These are phyloP conservation scores for Kryphioiulus occultus DNA, from an alignment of 2,888 invertebrate genomes.

Conservation along the genomic window DNA sequence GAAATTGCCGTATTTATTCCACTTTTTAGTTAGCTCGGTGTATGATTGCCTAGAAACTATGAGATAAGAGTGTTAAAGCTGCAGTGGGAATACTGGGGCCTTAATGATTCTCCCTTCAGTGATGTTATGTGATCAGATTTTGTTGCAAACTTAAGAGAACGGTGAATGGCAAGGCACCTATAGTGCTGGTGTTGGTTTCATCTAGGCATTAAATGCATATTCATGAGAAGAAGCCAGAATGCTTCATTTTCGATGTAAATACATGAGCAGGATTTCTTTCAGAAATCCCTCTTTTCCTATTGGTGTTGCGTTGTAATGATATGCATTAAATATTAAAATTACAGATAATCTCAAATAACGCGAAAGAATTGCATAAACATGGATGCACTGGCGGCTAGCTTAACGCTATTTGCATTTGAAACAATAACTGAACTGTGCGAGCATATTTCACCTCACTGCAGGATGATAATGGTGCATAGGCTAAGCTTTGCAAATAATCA, in stretches of 20 bases:
- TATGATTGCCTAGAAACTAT: background rate
- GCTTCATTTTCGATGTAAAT: background rate
- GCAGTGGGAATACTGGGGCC: background rate
- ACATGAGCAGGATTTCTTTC: background rate
- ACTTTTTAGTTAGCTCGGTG: background rate
- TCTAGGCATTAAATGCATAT: background rate
- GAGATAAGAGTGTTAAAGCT: constrained; percentile 9
- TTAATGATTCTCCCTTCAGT: background rate
- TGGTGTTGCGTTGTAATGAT: background rate
- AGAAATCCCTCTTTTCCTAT: background rate
- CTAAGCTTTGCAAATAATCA: background rate
- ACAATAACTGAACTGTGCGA: background rate
- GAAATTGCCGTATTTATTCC: background rate
- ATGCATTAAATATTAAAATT: constrained; percentile 31
- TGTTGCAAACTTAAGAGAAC: constrained; percentile 4
- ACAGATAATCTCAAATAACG: background rate
- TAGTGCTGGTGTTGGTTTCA: background rate
- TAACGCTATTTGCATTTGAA: background rate
- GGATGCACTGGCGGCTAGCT: background rate
- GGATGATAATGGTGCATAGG: background rate
- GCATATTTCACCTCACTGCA: background rate
- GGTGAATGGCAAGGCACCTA: background rate
- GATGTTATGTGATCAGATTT: background rate
- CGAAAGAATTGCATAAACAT: background rate
- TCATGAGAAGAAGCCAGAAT: constrained; percentile 18